Percentiles rank a stretch among this genome's conserved stretches.
Evolutionary conservation across 2,888 invertebrate species (phyloP).

Genomic region (Tachina grossa): DNA sequence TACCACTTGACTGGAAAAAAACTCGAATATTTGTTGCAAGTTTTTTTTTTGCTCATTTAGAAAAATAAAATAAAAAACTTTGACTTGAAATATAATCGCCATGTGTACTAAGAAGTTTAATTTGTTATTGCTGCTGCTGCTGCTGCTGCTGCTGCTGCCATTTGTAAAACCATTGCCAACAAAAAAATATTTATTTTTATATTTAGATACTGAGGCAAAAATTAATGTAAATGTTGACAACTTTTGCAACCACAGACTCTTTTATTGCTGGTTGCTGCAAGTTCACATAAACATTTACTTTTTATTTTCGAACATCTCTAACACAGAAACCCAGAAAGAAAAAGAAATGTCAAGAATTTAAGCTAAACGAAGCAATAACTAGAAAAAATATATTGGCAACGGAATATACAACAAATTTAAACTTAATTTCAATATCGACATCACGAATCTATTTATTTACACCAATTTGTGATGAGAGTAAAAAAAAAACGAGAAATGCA

Average conservation of each 20-base stretch:
- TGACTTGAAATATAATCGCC: not conserved
- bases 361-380: conserved; percentile 38
- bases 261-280: not conserved
- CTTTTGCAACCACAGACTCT: not conserved
- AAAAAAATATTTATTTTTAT: conserved; percentile 5
- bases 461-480: conserved; percentile 5
- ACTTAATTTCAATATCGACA: conserved; percentile 45
- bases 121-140: not conserved
- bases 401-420: conserved; percentile 28
- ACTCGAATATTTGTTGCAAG: not conserved
- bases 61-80: conserved; percentile 1
- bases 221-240: not conserved
- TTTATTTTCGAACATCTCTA: conserved; percentile 35
- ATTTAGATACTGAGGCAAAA: not conserved
- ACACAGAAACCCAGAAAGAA: conserved; percentile 63
- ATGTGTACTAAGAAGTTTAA: not conserved
- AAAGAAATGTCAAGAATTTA: conserved; percentile 57
- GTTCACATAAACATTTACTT: not conserved
- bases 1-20: conserved; percentile 3
- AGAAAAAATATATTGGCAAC: conserved; percentile 18
- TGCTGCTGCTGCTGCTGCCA: not conserved
- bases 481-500: conserved; percentile 2
- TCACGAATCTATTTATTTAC: conserved; percentile 43
- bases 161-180: conserved; percentile 15
- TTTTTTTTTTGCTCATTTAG: conserved; percentile 4